Evolutionary conservation across 2,888 invertebrate genomes (phyloP).

Genomic region (Heliconius erato): DNA sequence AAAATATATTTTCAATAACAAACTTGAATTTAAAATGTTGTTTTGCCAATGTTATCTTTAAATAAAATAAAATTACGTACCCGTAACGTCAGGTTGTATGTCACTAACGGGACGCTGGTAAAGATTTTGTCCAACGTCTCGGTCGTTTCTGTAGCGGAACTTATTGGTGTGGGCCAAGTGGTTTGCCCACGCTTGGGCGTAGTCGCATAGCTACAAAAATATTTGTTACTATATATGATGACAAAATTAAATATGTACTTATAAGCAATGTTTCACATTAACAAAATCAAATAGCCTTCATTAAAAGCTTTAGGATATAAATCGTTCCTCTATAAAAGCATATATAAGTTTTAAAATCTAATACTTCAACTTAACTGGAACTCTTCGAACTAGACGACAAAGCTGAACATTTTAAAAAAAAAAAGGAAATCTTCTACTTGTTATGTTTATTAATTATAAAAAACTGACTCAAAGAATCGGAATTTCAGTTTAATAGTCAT

Average conservation of each 20-base stretch:
- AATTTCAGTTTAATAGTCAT: too few relatives aligned
- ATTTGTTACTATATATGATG: background rate
- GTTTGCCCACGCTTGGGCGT: conserved; percentile 95
- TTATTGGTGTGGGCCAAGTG: conserved; percentile 92
- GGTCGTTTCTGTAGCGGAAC: conserved; percentile 91
- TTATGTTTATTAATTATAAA: background rate
- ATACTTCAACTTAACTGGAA: too few relatives aligned
- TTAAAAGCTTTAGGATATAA: background rate
- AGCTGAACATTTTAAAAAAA: too few relatives aligned
- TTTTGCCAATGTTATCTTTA: background rate
- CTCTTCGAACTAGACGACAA: too few relatives aligned
- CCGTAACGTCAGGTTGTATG: conserved; percentile 89
- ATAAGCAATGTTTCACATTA: too few relatives aligned
- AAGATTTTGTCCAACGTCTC: conserved; percentile 92
- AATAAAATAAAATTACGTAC: conserved; percentile 62
- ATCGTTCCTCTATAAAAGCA: too few relatives aligned
- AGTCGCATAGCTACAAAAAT: conserved; percentile 88
- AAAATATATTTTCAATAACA: too few relatives aligned
- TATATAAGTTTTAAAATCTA: too few relatives aligned
- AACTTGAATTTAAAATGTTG: background rate
- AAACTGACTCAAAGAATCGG: too few relatives aligned
- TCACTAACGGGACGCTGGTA: conserved; percentile 90
- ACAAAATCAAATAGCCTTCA: background rate
- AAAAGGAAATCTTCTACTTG: background rate
- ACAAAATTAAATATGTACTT: background rate